A percentile compares a stretch with the other conserved stretches of the same genome.
Evolutionary conservation across 1,140 invertebrate species (phyloP).

Genomic region (Pogonomyrmex barbatus): DNA sequence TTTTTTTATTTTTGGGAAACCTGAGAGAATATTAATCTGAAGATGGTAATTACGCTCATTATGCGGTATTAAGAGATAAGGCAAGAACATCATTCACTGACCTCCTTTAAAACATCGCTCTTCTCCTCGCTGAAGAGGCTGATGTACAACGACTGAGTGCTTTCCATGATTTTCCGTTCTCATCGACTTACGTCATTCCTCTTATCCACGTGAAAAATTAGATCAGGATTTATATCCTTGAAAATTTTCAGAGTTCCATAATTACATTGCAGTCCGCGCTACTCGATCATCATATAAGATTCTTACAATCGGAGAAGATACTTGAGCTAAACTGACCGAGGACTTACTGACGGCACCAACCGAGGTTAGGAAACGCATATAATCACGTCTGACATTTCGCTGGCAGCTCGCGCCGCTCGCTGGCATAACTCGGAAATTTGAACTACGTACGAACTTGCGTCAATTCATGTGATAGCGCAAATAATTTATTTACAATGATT

Average conservation of each 20-base stretch:
- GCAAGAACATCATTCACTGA: conserved; percentile 59
- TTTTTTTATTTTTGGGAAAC: too few relatives aligned
- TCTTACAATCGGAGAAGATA: neutral
- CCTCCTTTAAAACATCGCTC: conserved; percentile 75
- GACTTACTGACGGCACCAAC: neutral
- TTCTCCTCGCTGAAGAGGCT: conserved; percentile 76
- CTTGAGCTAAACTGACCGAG: too few relatives aligned
- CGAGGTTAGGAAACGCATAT: conserved; percentile 7
- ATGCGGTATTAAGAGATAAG: neutral
- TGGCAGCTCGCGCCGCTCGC: neutral
- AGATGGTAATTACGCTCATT: neutral
- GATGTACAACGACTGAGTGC: conserved; percentile 60
- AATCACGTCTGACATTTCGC: neutral
- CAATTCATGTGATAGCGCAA: too few relatives aligned
- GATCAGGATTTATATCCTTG: neutral
- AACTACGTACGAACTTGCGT: too few relatives aligned
- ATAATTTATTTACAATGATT: too few relatives aligned
- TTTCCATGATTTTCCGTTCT: conserved; percentile 61
- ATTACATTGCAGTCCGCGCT: neutral
- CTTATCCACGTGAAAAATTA: neutral
- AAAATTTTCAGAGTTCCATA: neutral
- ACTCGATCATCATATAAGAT: neutral
- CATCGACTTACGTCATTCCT: neutral
- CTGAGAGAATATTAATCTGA: too few relatives aligned
- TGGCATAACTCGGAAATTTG: neutral